Base-by-base conservation (phyloP, 2,113 vertebrate species). In the Poeciliopsis turrubarensis region DNA sequence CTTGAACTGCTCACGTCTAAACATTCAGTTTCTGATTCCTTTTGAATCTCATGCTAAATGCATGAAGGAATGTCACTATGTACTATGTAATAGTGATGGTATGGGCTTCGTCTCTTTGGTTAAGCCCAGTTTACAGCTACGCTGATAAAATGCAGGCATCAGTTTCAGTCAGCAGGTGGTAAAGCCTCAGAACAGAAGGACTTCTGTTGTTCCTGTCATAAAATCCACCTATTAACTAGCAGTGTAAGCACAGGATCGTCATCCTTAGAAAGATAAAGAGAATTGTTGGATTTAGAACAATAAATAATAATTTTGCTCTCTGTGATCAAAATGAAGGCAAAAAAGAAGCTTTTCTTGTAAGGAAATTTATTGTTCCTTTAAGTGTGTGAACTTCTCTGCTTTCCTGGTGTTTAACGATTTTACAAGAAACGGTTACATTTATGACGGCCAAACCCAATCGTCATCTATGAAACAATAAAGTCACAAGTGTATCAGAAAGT, bases 281-380 rank as follows among this genome's bases (percentile, higher is more conserved):
- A 39, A 70, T 64, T 54, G 25, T 47, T 31, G 44, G 60, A 8
- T 60, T 61, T 14, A 22, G 17, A 47, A 14, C 15, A 14, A 17
- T 17, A 44, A 47, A 47, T 66, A 66, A 57, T 17, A 47, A 78
- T 75, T 65, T 78, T 30, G 22, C 37, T 22, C n/a, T 77, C 39
- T 22, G 10, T 32, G 19, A 10, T 29, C 54, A 70, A n/a, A 77
- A 60, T 19, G 39, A 37, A 26, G 51, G 0, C 1, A 4, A 5
- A 78, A 31, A 9, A 60, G 32, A 32, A 11, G 19, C 2, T 37
- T 67, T 32, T 44, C 25, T 8, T 77, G 60, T 61, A 29, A 9
- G 44, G 60, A 73, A 64, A 25, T 76, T 77, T 57, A 57, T 57
- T 78, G 83, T 85, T 70, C 75, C 76, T 76, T 27, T 31, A 70